phyloP scores from a whole-genome alignment of 1,140 invertebrate species.

The Cylas formicarius region DNA sequence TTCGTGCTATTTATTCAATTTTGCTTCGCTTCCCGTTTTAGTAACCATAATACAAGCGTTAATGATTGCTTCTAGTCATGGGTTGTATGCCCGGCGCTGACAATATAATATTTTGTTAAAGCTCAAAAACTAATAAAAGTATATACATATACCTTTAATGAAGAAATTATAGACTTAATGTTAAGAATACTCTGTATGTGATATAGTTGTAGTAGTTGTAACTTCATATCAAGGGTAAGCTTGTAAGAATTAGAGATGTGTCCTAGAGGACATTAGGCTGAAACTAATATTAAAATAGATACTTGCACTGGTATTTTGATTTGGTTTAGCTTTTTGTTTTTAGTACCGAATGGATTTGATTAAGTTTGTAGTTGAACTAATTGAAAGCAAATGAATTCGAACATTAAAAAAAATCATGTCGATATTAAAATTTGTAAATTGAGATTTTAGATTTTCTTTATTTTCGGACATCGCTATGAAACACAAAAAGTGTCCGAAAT shows the following conservation, averaged over 20 bases:
- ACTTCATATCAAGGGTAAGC: slow-evolving; percentile 19
- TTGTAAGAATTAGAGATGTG: slow-evolving; percentile 1
- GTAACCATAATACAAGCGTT: slow-evolving; percentile 13
- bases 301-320: slow-evolving; percentile 2
- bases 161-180: slow-evolving; percentile 18
- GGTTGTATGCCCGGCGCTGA: slow-evolving; percentile 11
- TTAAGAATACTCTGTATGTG: slow-evolving; percentile 31
- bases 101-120: slow-evolving; percentile 23
- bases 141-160: not conserved
- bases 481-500: no score
- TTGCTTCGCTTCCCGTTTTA: slow-evolving; percentile 16
- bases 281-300: slow-evolving; percentile 3
- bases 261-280: not conserved
- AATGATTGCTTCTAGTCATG: slow-evolving; percentile 25
- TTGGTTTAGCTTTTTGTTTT: not conserved
- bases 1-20: not conserved
- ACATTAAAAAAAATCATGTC: not conserved
- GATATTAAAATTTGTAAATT: no score
- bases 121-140: slow-evolving; percentile 17
- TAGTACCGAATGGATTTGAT: slow-evolving; percentile 1
- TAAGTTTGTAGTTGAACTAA: slow-evolving; percentile 1
- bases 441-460: no score
- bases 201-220: slow-evolving; percentile 30
- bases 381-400: not conserved
- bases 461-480: no score